Evolutionary conservation across 2,113 vertebrate species (phyloP), one percentile per base, ranked within the genome.

Genomic region (Paracanthobrama guichenoti): DNA sequence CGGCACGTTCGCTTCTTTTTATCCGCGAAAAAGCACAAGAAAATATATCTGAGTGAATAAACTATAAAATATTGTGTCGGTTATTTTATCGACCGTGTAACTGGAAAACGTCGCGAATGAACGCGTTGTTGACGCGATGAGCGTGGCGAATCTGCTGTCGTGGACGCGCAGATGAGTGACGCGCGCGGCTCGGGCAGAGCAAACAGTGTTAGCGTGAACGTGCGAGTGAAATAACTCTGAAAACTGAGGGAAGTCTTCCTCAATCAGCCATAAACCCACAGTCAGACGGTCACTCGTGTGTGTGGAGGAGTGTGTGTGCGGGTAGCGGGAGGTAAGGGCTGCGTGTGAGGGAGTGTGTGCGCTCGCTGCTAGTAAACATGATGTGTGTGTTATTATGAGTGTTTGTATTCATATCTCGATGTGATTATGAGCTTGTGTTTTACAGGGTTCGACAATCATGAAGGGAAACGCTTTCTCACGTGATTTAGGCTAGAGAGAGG

Each of bases 401-500:
- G 59, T n/a, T 24, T 73, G 3, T 12, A 50, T 14, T 14, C 48
- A 50, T 50, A 50, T 5, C 4, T 6, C 44, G 22, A 48, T 2
- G 2, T 39, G 35, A 6, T 39, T 39, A 0, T 39, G 6, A 6
- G 0, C 39, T 50, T 3, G 1, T 79, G n/a, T 81, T 31, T 83
- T 72, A 31, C 76, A 86, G 88, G 53, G 64, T 8, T 81, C n/a
- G 2, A 55, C 60, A 80, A 80, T 20, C 75, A 88, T 88, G 88
- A 86, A 85, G 77, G 31, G 14, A 44, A 71, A 78, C 46, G 46
- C 22, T 48, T 85, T 79, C 74, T 53, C 87, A 42, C 88, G 88
- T 48, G 87, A 89, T 79, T 31, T 85, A 77, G 87, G 86, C 50
- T 88, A 80, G 44, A 50, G 67, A 80, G 22, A 35, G 12, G n/a